These are phyloP conservation scores for Manacus vitellinus DNA, from an alignment of 2,113 vertebrate genomes.

Conservation along the genomic window DNA sequence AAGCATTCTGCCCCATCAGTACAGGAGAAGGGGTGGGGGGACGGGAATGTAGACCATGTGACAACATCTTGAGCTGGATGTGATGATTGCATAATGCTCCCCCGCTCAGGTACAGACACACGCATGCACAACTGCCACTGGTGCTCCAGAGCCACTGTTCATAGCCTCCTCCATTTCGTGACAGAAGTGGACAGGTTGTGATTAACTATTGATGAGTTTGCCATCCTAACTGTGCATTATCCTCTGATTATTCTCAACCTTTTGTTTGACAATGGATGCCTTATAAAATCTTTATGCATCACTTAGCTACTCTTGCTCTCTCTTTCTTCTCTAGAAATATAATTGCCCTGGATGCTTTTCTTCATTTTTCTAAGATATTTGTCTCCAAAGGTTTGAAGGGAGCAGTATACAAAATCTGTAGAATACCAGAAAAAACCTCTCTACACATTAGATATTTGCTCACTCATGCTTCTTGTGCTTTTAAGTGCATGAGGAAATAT, in stretches of 20 bases:
- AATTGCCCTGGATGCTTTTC: constrained; percentile 57
- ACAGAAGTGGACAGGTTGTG: constrained; percentile 57
- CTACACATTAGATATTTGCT: background rate
- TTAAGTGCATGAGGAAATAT: background rate
- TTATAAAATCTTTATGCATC: constrained; percentile 85
- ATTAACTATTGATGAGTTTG: constrained; percentile 67
- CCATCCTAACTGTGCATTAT: constrained; percentile 65
- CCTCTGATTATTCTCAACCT: constrained; percentile 53
- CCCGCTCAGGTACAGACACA: background rate
- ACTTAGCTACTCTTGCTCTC: constrained; percentile 65
- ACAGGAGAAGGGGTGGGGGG: too few relatives aligned
- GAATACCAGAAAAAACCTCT: constrained; percentile 37
- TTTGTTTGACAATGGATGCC: constrained; percentile 72
- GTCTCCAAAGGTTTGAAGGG: constrained; percentile 3
- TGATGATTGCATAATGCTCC: background rate
- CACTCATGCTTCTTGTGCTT: background rate
- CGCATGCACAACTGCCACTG: background rate
- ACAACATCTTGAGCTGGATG: background rate
- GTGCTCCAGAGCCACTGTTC: background rate
- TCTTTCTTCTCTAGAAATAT: constrained; percentile 62
- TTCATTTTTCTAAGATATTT: constrained; percentile 60
- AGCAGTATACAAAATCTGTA: background rate
- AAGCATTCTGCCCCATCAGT: background rate
- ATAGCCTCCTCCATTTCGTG: background rate
- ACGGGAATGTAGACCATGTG: rapidly evolving